Conservation (phyloP, 2,797 vertebrate species). For the Smutsia temminckii region DNA sequence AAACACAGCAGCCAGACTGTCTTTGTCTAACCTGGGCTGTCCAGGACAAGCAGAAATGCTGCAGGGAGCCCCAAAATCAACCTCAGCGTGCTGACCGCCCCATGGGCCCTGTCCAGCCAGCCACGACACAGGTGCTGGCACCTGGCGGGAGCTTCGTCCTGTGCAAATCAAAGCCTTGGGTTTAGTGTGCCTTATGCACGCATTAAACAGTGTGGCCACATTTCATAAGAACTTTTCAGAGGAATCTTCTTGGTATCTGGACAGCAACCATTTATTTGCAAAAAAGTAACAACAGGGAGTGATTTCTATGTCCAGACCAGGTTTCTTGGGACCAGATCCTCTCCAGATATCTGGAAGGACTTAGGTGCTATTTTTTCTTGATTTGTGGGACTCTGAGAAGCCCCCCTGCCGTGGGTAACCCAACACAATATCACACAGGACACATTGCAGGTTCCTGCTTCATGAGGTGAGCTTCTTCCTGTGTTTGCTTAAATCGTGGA, state of each 20-base stretch:
- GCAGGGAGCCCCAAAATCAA: background rate
- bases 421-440: background rate
- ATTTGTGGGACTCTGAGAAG: background rate
- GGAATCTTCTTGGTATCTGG: background rate
- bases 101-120: background rate
- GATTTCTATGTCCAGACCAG: background rate
- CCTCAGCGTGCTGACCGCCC: background rate
- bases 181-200: background rate
- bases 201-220: background rate
- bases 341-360: background rate
- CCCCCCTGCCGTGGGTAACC: background rate
- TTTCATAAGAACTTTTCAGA: background rate
- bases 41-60: background rate
- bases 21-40: background rate
- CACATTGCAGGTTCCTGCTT: background rate
- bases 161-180: background rate
- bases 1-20: background rate
- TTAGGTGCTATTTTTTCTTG: background rate
- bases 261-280: background rate
- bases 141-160: background rate
- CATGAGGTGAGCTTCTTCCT: background rate
- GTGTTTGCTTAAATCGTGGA: background rate
- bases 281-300: background rate
- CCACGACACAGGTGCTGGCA: background rate
- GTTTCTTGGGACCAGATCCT: background rate